These are phyloP conservation scores for Smutsia gigantea DNA, from an alignment of 2,797 vertebrate genomes.

Conservation along the genomic window DNA sequence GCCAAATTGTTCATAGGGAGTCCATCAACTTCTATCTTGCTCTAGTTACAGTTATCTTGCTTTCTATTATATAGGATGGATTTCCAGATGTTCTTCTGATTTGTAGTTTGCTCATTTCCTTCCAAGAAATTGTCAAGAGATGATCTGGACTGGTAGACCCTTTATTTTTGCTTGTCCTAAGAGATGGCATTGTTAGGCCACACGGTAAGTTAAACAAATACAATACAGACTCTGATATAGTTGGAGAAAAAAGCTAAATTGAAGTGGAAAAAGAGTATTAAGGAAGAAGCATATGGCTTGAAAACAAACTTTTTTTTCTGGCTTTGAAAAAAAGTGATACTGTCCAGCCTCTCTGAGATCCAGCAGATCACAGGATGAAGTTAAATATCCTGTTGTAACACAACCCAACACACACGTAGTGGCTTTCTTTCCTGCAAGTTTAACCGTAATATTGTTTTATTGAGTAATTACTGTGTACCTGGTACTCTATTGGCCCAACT, in stretches of 20 bases:
- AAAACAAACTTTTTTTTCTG: neutral
- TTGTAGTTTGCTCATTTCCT: slow-evolving; percentile 31
- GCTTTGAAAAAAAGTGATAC: neutral
- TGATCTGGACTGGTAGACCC: neutral
- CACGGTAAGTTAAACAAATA: slow-evolving; percentile 5
- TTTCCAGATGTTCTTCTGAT: slow-evolving; percentile 32
- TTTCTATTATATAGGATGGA: slow-evolving; percentile 14
- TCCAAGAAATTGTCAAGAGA: slow-evolving; percentile 47
- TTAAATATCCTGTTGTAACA: neutral
- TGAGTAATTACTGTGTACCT: neutral
- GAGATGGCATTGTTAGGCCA: neutral
- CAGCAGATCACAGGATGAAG: neutral
- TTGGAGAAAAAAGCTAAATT: neutral
- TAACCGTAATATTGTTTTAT: neutral
- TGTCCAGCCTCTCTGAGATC: neutral
- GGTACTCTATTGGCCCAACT: neutral
- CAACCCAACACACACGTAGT: neutral
- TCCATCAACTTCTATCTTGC: neutral
- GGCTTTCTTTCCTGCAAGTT: neutral
- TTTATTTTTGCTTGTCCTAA: slow-evolving; percentile 18
- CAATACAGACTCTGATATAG: neutral
- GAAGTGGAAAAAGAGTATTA: neutral
- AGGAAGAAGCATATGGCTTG: neutral
- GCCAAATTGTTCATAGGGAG: neutral
- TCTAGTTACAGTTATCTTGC: neutral